Conservation (phyloP, 2,888 invertebrate genomes). For the Cephus spinipes region DNA sequence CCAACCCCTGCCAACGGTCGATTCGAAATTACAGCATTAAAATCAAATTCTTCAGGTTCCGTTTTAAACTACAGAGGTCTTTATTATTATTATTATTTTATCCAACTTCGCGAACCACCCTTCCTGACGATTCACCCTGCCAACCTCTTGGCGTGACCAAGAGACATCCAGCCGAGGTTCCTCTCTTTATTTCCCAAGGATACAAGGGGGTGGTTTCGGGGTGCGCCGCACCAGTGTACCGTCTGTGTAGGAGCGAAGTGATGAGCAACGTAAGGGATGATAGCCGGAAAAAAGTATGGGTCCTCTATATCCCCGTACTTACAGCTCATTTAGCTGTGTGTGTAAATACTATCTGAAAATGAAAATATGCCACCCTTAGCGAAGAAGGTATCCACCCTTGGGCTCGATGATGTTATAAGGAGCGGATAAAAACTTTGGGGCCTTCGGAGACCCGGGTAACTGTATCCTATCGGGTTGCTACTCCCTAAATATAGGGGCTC, state of each 20-base stretch:
- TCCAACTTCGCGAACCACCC: neutral
- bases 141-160: constrained; percentile 14
- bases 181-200: neutral
- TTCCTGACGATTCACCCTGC: neutral
- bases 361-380: constrained; percentile 32
- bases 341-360: constrained; percentile 20
- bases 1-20: neutral
- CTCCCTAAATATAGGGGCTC: neutral
- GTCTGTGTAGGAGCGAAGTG: neutral
- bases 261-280: neutral
- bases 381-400: neutral
- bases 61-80: neutral
- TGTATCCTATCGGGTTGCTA: constrained; percentile 32
- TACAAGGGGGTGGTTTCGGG: neutral
- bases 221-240: neutral
- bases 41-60: neutral
- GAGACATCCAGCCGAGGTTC: constrained; percentile 1
- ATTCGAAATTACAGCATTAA: neutral
- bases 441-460: constrained; percentile 10
- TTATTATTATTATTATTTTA: too few relatives aligned
- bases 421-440: constrained; percentile 12
- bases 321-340: neutral
- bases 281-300: neutral
- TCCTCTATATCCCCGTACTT: neutral
- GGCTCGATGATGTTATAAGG: constrained; percentile 13